phyloP scores from a whole-genome alignment of 2,888 invertebrate genomes.

The Uloborus plumipes region DNA sequence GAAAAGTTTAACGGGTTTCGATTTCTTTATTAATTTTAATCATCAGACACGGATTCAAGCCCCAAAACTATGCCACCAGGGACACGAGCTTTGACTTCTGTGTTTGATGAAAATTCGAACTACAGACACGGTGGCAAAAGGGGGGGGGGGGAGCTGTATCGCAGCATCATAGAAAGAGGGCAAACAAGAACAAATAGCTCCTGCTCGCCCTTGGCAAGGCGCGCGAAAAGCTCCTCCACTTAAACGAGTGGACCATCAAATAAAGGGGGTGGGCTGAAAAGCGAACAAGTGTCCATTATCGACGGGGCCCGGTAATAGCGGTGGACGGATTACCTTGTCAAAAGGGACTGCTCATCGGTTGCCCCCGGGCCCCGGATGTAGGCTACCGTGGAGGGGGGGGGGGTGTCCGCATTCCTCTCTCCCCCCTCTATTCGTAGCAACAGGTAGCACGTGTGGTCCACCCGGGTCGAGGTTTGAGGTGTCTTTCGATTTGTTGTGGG shows the following conservation, averaged over 20 bases:
- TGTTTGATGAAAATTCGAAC: too few relatives aligned
- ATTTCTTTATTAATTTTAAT: too few relatives aligned
- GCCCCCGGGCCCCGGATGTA: slow-evolving; percentile 59
- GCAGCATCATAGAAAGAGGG: too few relatives aligned
- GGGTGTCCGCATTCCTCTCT: slow-evolving; percentile 55
- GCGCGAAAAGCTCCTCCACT: slow-evolving; percentile 8
- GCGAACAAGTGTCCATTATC: slow-evolving; percentile 38
- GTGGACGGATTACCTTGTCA: slow-evolving; percentile 59
- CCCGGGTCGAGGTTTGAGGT: slow-evolving; percentile 38
- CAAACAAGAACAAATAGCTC: too few relatives aligned
- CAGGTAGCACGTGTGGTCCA: slow-evolving; percentile 48
- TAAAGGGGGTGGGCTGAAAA: not conserved
- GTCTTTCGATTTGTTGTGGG: slow-evolving; percentile 47
- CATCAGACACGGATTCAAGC: too few relatives aligned
- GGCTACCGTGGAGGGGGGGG: slow-evolving; percentile 30
- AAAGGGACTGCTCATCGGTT: slow-evolving; percentile 38
- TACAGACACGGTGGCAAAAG: too few relatives aligned
- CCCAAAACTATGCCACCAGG: too few relatives aligned
- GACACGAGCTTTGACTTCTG: too few relatives aligned
- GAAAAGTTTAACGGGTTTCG: too few relatives aligned
- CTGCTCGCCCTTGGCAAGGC: slow-evolving; percentile 15
- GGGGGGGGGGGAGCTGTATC: too few relatives aligned
- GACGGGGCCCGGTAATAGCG: slow-evolving; percentile 16
- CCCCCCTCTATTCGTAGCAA: slow-evolving; percentile 8
- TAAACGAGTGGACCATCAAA: slow-evolving; percentile 2